A percentile compares a stretch with the other conserved stretches of the same genome.
phyloP scores from a whole-genome alignment of 2,113 vertebrate species.

The Anguilla japonica region DNA sequence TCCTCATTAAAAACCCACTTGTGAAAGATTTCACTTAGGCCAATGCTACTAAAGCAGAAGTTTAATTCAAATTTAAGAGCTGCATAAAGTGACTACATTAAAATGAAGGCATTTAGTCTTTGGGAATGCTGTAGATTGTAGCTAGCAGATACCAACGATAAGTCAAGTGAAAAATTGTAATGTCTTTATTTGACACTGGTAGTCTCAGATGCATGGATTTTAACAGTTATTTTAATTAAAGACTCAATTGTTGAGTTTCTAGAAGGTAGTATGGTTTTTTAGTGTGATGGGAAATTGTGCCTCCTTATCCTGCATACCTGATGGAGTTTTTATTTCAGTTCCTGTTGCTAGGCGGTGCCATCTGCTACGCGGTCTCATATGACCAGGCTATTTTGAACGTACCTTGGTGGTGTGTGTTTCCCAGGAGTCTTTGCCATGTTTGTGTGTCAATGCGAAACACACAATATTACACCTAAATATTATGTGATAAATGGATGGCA shows the following conservation, averaged over 20 bases:
- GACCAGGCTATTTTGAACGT: not conserved
- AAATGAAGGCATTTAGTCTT: not conserved
- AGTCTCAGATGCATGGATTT: no score
- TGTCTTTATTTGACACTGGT: no score
- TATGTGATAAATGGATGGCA: not conserved
- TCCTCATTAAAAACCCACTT: not conserved
- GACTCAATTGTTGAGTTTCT: not conserved
- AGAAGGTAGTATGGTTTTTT: not conserved
- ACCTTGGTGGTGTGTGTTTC: not conserved
- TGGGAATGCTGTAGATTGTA: not conserved
- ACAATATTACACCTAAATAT: not conserved
- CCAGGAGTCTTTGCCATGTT: not conserved
- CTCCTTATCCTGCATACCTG: not conserved
- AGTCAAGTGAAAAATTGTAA: not conserved
- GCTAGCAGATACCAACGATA: not conserved
- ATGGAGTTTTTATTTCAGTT: not conserved
- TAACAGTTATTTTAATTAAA: no score
- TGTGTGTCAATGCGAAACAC: constrained; percentile 2
- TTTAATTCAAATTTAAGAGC: not conserved
- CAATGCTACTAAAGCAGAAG: not conserved
- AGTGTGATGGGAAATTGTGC: not conserved
- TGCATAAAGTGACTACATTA: not conserved
- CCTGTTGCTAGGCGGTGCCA: constrained; percentile 8
- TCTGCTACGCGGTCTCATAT: not conserved
- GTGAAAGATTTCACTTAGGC: not conserved